These are phyloP conservation scores for Phenganax stokvisi DNA, from an alignment of 92 coral and sea anemone genomes.

Conservation along the genomic window DNA sequence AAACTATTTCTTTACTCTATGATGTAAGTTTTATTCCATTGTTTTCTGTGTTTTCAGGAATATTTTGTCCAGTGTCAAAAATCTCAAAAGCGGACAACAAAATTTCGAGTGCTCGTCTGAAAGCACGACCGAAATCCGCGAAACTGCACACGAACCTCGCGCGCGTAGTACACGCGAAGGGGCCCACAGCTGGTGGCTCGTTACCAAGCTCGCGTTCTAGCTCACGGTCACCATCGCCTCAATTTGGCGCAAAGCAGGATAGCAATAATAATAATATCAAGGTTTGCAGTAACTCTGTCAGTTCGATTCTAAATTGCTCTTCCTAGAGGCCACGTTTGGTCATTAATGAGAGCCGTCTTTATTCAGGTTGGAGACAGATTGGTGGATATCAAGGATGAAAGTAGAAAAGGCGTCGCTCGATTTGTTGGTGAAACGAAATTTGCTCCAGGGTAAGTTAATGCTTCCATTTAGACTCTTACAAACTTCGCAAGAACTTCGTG, in stretches of 20 bases:
- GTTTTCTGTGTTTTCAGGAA: constrained; percentile 50
- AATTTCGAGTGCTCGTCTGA: constrained; percentile 50
- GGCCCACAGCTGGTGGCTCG: constrained; percentile 58
- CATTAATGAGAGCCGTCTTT: background rate
- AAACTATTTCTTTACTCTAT: background rate
- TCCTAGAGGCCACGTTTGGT: background rate
- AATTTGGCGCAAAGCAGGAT: constrained; percentile 24
- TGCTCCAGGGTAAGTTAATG: constrained; percentile 71
- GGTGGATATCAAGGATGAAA: constrained; percentile 60
- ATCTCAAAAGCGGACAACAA: constrained; percentile 54
- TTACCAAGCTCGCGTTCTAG: constrained; percentile 69
- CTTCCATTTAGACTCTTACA: background rate
- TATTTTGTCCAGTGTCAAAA: constrained; percentile 84
- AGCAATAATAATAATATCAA: constrained; percentile 39
- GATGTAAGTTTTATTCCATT: background rate
- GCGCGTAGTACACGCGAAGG: constrained; percentile 41
- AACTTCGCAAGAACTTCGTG: background rate
- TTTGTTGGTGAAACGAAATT: constrained; percentile 84
- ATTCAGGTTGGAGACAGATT: constrained; percentile 78
- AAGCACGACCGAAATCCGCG: constrained; percentile 71
- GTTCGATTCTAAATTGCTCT: background rate
- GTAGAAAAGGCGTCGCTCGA: constrained; percentile 66
- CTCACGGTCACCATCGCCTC: constrained; percentile 67
- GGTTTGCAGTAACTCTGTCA: constrained; percentile 24
- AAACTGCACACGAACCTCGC: constrained; percentile 48